Conservation (phyloP, 2,797 vertebrate genomes). For the Caiman crocodilus region DNA sequence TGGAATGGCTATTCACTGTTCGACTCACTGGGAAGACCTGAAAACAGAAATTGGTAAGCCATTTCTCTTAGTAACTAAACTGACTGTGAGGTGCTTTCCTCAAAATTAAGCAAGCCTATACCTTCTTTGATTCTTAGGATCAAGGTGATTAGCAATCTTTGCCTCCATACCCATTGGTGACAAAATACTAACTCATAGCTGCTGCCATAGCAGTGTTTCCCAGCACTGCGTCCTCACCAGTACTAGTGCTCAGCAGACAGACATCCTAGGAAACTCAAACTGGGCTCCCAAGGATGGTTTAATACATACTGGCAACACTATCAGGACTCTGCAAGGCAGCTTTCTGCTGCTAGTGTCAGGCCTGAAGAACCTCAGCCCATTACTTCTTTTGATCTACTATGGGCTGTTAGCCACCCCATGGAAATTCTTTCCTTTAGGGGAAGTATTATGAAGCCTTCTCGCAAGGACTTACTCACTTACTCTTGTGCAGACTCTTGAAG, state of each 20-base stretch:
- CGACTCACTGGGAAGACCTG: neutral
- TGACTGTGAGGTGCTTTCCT: neutral
- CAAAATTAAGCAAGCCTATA: neutral
- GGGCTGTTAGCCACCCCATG: neutral
- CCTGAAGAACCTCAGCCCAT: neutral
- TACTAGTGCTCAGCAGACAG: neutral
- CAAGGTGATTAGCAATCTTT: neutral
- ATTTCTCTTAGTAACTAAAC: neutral
- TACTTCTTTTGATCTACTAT: neutral
- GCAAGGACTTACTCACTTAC: neutral
- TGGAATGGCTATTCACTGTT: neutral
- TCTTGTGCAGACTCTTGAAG: neutral
- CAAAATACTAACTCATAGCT: neutral
- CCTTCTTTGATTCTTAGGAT: neutral
- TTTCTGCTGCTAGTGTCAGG: neutral
- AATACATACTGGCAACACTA: neutral
- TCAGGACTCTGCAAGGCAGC: neutral
- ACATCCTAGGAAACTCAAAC: neutral
- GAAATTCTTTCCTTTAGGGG: neutral
- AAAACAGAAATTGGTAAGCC: neutral
- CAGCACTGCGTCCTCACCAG: neutral
- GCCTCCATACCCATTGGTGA: neutral
- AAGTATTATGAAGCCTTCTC: neutral
- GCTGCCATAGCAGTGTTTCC: neutral
- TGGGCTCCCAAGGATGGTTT: neutral